phyloP scores from a whole-genome alignment of 2,888 invertebrate genomes.

The Scaptomyza flava region DNA sequence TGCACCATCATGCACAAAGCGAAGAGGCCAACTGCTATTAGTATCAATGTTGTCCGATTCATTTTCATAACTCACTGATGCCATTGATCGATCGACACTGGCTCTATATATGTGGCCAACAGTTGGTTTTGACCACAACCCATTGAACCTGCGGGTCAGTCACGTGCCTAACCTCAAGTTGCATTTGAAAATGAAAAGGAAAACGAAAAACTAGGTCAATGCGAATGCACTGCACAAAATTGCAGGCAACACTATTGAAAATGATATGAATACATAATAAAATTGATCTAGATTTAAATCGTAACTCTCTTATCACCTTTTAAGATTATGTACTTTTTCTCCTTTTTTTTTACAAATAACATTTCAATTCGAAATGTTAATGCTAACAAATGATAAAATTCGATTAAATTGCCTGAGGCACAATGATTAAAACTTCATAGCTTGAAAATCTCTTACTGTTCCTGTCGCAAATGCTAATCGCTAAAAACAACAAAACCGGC shows the following conservation, averaged over 20 bases:
- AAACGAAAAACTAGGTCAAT: slow-evolving; percentile 61
- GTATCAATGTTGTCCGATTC: slow-evolving; percentile 40
- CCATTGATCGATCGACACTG: slow-evolving; percentile 2
- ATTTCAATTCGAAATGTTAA: slow-evolving; percentile 18
- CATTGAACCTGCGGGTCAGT: slow-evolving; percentile 44
- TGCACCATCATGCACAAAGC: slow-evolving; percentile 16
- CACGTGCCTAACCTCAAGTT: slow-evolving; percentile 53
- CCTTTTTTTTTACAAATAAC: not conserved
- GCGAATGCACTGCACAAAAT: slow-evolving; percentile 53
- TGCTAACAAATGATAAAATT: slow-evolving; percentile 43
- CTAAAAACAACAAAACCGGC: slow-evolving; percentile 72
- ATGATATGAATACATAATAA: too few species aligned
- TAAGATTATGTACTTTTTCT: not conserved
- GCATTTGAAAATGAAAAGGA: slow-evolving; percentile 31
- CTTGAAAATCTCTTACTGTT: not conserved
- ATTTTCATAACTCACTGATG: slow-evolving; percentile 43
- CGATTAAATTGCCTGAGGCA: slow-evolving; percentile 55
- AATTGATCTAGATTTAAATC: too few species aligned
- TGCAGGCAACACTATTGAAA: too few species aligned
- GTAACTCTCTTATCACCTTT: not conserved
- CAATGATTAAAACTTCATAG: slow-evolving; percentile 2
- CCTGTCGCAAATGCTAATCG: slow-evolving; percentile 53
- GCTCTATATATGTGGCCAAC: slow-evolving; percentile 58
- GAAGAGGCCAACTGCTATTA: slow-evolving; percentile 21
- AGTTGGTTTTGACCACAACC: slow-evolving; percentile 55